These are phyloP conservation scores for Psilopsiagon aurifrons DNA, from an alignment of 2,113 vertebrate species.

Conservation along the genomic window DNA sequence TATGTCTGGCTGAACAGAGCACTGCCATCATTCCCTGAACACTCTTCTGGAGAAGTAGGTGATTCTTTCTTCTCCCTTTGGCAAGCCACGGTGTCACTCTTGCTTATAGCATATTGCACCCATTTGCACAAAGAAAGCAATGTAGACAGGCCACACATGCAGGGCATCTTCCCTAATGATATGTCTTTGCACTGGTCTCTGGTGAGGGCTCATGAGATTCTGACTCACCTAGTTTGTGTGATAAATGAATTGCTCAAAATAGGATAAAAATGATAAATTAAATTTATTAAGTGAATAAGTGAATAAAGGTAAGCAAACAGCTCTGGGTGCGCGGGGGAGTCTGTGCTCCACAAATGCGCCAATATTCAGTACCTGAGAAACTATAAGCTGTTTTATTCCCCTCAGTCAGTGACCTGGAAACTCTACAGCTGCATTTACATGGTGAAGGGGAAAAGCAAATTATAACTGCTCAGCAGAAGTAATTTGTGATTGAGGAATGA, in stretches of 20 bases:
- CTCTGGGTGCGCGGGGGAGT: too few relatives aligned
- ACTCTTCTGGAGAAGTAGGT: background rate
- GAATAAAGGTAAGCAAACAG: too few relatives aligned
- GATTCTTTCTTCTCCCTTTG: background rate
- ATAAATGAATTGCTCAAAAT: too few relatives aligned
- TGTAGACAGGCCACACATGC: background rate
- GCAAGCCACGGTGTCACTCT: background rate
- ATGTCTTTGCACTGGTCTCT: background rate
- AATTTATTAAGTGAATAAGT: too few relatives aligned
- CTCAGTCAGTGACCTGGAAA: background rate
- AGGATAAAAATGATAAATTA: too few relatives aligned
- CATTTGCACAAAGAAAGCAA: accelerated
- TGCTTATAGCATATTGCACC: background rate
- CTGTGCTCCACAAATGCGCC: too few relatives aligned
- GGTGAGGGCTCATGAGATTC: background rate
- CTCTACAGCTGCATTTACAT: background rate
- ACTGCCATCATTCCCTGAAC: accelerated
- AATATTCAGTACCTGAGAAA: background rate
- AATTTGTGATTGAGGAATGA: background rate
- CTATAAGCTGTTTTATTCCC: background rate
- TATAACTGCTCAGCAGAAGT: background rate
- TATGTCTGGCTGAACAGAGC: background rate
- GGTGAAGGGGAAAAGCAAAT: background rate
- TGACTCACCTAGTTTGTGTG: background rate
- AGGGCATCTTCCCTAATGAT: background rate